Percentiles rank a stretch among this genome's conserved stretches.
These are phyloP conservation scores for Azemiops feae DNA, from an alignment of 2,113 vertebrate species.

Conservation along the genomic window DNA sequence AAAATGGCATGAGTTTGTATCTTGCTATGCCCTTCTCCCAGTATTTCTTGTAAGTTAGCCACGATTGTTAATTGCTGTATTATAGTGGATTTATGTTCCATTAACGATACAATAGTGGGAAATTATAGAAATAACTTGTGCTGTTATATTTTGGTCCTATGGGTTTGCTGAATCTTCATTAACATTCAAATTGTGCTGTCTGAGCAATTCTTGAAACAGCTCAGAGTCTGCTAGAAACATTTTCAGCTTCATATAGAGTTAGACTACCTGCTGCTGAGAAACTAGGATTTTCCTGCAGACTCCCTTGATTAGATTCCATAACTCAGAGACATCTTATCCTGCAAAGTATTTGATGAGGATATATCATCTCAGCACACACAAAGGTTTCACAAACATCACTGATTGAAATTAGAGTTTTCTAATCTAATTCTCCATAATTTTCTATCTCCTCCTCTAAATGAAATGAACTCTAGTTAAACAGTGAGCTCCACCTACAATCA, in stretches of 20 bases:
- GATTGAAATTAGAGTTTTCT: not conserved
- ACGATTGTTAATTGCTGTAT: constrained; percentile 14
- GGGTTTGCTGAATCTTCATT: constrained; percentile 34
- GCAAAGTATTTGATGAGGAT: not conserved
- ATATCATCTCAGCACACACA: not conserved
- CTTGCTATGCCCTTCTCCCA: not conserved
- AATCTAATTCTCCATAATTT: constrained; percentile 11
- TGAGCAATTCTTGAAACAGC: constrained; percentile 39
- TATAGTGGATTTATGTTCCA: not conserved
- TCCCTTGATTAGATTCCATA: not conserved
- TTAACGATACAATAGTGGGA: constrained; percentile 23
- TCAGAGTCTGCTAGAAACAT: constrained; percentile 23
- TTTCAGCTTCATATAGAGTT: constrained; percentile 11
- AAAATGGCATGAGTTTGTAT: constrained; percentile 7
- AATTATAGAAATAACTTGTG: constrained; percentile 35
- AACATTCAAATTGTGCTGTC: constrained; percentile 42
- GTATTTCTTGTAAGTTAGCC: constrained; percentile 31
- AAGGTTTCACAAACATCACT: not conserved
- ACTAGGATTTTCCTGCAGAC: not conserved
- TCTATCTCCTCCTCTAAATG: not conserved
- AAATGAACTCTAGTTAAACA: not conserved
- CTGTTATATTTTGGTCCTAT: constrained; percentile 4
- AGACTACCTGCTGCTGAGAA: not conserved
- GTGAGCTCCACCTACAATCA: not conserved
- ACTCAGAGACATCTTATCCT: not conserved